These are phyloP conservation scores for Amazona vittata DNA, from an alignment of 2,113 vertebrate species.

Conservation along the genomic window DNA sequence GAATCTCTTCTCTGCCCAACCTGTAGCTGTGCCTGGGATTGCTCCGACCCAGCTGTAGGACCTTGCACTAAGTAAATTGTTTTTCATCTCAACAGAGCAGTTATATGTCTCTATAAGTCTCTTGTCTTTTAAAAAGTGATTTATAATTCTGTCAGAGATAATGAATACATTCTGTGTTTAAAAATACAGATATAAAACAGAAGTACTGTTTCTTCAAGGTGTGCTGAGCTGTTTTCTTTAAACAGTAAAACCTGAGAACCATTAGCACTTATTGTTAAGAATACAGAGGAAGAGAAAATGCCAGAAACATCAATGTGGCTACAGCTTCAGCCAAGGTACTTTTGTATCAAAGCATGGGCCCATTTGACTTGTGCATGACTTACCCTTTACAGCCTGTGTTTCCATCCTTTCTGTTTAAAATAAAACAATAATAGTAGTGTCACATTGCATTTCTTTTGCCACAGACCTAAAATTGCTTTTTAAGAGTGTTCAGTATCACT, in stretches of 20 bases:
- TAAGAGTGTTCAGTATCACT: neutral
- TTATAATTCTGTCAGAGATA: neutral
- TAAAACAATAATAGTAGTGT: neutral
- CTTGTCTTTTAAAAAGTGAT: neutral
- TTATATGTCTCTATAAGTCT: neutral
- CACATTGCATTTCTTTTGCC: neutral
- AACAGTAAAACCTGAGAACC: neutral
- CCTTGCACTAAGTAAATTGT: neutral
- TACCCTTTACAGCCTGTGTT: neutral
- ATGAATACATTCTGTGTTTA: neutral
- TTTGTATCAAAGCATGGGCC: neutral
- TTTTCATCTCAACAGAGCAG: neutral
- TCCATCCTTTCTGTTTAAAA: neutral
- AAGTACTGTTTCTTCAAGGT: neutral
- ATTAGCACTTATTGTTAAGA: neutral
- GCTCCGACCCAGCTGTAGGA: too few species aligned
- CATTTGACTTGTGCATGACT: fast-evolving
- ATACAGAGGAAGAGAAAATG: neutral
- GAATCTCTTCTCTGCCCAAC: too few species aligned
- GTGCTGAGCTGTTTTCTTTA: neutral
- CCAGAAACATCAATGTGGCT: neutral
- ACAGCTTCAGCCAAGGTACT: neutral
- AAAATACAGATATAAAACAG: neutral
- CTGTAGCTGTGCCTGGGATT: too few species aligned
- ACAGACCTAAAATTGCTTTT: neutral